Conservation (phyloP, 2,797 vertebrate genomes). For the Todus mexicanus region DNA sequence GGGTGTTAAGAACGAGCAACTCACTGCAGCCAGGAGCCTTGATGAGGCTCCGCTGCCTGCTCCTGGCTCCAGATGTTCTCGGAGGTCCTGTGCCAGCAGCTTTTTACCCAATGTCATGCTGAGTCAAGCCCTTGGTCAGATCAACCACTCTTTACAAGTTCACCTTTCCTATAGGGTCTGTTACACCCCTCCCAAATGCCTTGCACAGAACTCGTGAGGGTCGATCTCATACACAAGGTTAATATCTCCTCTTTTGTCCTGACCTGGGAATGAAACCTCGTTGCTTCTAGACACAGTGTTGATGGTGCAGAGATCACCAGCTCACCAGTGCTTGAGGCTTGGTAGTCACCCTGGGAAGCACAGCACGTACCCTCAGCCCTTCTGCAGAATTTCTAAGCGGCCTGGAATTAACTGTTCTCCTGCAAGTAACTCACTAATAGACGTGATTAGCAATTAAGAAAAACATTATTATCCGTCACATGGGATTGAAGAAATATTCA, state of each 20-base stretch:
- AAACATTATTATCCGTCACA: conserved; percentile 58
- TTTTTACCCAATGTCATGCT: background rate
- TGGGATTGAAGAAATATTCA: conserved; percentile 26
- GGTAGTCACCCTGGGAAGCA: background rate
- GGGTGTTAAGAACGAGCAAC: background rate
- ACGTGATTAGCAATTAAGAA: conserved; percentile 61
- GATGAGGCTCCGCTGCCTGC: background rate
- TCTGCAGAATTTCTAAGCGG: background rate
- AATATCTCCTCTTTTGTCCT: background rate
- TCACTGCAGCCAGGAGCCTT: background rate
- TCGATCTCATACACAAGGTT: background rate
- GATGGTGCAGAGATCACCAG: background rate
- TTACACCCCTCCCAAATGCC: background rate
- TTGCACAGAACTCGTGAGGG: background rate
- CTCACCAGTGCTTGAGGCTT: background rate
- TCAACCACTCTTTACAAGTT: background rate
- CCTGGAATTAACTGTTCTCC: conserved; percentile 37
- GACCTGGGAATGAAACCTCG: background rate
- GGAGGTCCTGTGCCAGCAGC: background rate
- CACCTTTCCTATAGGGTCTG: background rate
- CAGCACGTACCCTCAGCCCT: background rate
- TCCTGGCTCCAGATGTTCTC: background rate
- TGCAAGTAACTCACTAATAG: conserved; percentile 56
- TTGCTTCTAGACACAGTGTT: background rate
- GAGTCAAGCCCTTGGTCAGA: background rate